Percentiles rank a stretch among this genome's conserved stretches.
Conservation (phyloP, 2,113 vertebrate species). For the Heteronetta atricapilla region DNA sequence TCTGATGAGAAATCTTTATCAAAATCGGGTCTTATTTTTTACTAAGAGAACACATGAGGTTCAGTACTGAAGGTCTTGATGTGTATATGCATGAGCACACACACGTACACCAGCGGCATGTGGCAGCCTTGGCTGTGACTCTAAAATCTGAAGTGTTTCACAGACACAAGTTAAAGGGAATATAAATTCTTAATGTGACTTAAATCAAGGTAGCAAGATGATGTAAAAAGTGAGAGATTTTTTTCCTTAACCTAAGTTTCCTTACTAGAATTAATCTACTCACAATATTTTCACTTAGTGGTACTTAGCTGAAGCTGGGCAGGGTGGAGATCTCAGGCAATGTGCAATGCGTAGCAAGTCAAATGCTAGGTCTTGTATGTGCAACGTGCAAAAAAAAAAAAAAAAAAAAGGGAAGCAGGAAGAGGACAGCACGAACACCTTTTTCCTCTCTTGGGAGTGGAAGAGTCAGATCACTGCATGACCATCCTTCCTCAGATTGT, state of each 20-base stretch:
- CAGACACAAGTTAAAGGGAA: neutral
- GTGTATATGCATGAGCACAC: neutral
- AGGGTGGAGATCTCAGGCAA: neutral
- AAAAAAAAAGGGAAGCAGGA: neutral
- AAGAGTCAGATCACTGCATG: neutral
- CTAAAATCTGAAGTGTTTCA: neutral
- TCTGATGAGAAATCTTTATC: slow-evolving; percentile 28
- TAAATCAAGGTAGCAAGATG: neutral
- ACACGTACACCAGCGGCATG: rapidly evolving
- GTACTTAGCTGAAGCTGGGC: neutral
- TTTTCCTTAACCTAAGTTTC: neutral
- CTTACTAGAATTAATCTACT: neutral
- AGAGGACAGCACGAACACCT: neutral
- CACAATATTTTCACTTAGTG: neutral
- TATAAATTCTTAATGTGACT: neutral
- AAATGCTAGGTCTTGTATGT: rapidly evolving
- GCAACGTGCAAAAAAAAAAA: neutral
- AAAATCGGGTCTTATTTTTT: neutral
- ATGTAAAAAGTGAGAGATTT: neutral
- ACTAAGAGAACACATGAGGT: neutral
- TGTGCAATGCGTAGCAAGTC: neutral
- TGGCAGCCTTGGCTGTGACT: neutral
- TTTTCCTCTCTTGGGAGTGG: neutral
- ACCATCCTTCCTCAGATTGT: neutral
- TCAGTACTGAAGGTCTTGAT: neutral